These are phyloP conservation scores for Lepidocolaptes lacrymiger DNA, from an alignment of 2,797 vertebrate genomes.

Conservation along the genomic window DNA sequence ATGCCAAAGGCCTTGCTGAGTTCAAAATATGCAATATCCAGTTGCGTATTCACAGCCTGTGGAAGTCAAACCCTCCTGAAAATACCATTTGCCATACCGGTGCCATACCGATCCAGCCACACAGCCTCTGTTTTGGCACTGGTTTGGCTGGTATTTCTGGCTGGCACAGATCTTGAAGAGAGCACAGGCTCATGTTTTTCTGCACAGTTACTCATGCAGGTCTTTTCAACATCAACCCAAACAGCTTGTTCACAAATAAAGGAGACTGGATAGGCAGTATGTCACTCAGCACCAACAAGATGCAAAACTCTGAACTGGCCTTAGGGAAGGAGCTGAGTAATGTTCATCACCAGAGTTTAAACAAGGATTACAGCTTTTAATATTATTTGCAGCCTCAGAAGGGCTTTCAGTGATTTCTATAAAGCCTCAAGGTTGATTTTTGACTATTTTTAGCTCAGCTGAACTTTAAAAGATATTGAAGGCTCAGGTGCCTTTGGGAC, in stretches of 20 bases:
- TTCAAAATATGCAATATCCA: not conserved
- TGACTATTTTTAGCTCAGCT: slow-evolving; percentile 19
- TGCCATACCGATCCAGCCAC: not conserved
- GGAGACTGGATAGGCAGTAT: not conserved
- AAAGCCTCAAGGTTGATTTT: not conserved
- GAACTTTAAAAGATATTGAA: slow-evolving; percentile 44
- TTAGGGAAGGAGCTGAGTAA: not conserved
- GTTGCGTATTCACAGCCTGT: not conserved
- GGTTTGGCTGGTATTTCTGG: slow-evolving; percentile 27
- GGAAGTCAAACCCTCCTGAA: not conserved
- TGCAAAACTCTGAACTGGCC: not conserved
- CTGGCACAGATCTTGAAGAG: not conserved
- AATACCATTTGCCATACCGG: not conserved
- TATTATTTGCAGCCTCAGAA: not conserved
- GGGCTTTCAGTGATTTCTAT: not conserved
- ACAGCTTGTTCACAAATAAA: not conserved
- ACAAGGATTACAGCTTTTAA: slow-evolving; percentile 18
- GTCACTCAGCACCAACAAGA: not conserved
- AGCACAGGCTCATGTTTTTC: not conserved
- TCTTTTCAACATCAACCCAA: not conserved
- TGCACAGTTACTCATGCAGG: not conserved
- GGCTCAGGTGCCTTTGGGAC: not conserved
- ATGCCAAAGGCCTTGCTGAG: not conserved
- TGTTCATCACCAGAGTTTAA: not conserved
- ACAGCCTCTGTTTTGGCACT: not conserved